A percentile compares a stretch with the other conserved stretches of the same genome.
phyloP scores from a whole-genome alignment of 1,140 invertebrate genomes.

The Lasaia peninsularis region DNA sequence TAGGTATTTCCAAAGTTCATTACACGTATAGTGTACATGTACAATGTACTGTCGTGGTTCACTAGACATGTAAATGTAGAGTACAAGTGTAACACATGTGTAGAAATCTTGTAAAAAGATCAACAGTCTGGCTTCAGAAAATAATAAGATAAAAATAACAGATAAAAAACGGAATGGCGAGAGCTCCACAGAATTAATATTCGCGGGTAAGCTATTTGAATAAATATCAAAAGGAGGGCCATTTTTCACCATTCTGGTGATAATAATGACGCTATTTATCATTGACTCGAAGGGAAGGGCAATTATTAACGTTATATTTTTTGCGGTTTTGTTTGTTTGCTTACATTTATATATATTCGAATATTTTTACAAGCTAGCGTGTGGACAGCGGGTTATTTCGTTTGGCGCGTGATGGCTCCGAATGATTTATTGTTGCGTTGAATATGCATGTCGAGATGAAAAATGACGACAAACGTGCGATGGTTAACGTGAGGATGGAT shows the following conservation, averaged over 20 bases:
- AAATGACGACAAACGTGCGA: slow-evolving; percentile 66
- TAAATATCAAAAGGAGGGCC: slow-evolving; percentile 59
- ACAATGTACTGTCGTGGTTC: too few species aligned
- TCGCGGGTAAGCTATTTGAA: slow-evolving; percentile 56
- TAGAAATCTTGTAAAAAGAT: background rate
- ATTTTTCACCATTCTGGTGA: slow-evolving; percentile 66
- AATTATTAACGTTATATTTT: slow-evolving; percentile 72
- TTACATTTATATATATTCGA: slow-evolving; percentile 46
- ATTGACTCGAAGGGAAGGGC: slow-evolving; percentile 63
- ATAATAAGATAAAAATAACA: slow-evolving; percentile 37
- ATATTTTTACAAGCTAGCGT: slow-evolving; percentile 59
- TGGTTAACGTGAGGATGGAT: slow-evolving; percentile 43
- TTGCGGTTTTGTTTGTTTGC: slow-evolving; percentile 60
- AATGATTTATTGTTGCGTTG: slow-evolving; percentile 73
- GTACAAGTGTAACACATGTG: too few species aligned
- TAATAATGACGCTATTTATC: slow-evolving; percentile 74
- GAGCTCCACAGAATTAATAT: slow-evolving; percentile 28
- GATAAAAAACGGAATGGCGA: slow-evolving; percentile 12
- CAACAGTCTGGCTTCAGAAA: slow-evolving; percentile 19
- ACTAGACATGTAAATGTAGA: too few species aligned
- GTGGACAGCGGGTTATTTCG: slow-evolving; percentile 65
- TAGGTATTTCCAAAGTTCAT: too few species aligned
- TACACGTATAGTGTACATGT: too few species aligned
- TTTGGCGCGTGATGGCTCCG: slow-evolving; percentile 51
- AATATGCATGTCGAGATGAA: slow-evolving; percentile 76